These are phyloP conservation scores for Tipula unca DNA, from an alignment of 2,888 invertebrate species.

Conservation along the genomic window DNA sequence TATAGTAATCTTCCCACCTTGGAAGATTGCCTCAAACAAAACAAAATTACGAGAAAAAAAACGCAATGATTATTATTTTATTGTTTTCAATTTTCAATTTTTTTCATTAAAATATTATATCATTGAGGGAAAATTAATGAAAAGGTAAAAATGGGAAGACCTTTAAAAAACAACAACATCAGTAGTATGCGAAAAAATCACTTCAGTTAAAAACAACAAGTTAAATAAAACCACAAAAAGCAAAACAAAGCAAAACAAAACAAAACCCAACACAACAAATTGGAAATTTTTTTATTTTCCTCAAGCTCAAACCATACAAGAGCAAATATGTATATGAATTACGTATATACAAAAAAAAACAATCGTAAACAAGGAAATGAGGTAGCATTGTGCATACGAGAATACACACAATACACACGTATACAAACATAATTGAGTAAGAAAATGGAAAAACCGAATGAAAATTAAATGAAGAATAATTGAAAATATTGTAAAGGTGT, in stretches of 20 bases:
- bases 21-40: no score
- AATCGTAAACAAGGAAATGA: neutral
- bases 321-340: neutral
- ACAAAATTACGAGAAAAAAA: neutral
- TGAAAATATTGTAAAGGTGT: constrained; percentile 1
- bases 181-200: neutral
- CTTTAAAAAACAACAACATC: neutral
- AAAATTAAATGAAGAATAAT: neutral
- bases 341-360: neutral
- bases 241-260: neutral
- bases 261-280: neutral
- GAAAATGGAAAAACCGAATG: neutral
- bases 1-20: no score
- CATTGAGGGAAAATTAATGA: neutral
- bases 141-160: neutral
- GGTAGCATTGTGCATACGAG: neutral
- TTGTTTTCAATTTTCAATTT: neutral
- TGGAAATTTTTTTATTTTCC: neutral
- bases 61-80: neutral
- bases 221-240: neutral
- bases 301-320: neutral
- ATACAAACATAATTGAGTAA: neutral
- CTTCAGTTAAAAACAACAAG: neutral
- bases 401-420: neutral
- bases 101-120: neutral